Conservation (phyloP, 2,888 invertebrate species). For the Osmoderma eremita region DNA sequence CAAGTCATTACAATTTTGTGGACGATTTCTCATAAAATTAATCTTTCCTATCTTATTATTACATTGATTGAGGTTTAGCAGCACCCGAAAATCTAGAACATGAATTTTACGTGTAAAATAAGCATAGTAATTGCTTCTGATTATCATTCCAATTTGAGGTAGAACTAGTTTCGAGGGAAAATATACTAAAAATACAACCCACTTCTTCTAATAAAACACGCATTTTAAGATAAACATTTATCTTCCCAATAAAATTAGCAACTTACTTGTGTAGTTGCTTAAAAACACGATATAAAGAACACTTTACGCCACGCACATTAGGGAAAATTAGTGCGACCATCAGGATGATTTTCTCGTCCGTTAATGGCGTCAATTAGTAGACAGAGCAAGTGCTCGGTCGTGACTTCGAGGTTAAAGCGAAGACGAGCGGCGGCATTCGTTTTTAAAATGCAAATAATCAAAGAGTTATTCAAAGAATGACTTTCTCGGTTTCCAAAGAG, state of each 20-base stretch:
- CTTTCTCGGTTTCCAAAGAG: constrained; percentile 20
- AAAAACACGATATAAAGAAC: background rate
- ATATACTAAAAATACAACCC: too few species aligned
- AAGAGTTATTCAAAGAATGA: constrained; percentile 20
- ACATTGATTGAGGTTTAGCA: too few species aligned
- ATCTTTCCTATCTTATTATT: too few species aligned
- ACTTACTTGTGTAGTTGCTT: constrained; percentile 1
- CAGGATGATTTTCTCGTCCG: background rate
- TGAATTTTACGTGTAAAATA: too few species aligned
- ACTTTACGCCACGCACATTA: too few species aligned
- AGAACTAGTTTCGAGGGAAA: too few species aligned
- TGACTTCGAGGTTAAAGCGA: constrained; percentile 3
- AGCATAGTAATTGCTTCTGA: too few species aligned
- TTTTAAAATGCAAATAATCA: constrained; percentile 25
- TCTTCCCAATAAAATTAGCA: too few species aligned
- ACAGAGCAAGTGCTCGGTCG: background rate
- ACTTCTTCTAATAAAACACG: background rate
- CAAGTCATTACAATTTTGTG: too few species aligned
- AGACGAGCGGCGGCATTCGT: background rate
- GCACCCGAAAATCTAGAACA: too few species aligned
- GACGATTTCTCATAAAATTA: too few species aligned
- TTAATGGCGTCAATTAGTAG: constrained; percentile 3
- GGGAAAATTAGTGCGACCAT: background rate
- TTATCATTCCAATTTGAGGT: too few species aligned
- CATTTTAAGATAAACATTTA: background rate